A percentile compares a stretch with the other conserved stretches of the same genome.
phyloP scores from a whole-genome alignment of 1,140 invertebrate species.

The Drosophila ohnishii region DNA sequence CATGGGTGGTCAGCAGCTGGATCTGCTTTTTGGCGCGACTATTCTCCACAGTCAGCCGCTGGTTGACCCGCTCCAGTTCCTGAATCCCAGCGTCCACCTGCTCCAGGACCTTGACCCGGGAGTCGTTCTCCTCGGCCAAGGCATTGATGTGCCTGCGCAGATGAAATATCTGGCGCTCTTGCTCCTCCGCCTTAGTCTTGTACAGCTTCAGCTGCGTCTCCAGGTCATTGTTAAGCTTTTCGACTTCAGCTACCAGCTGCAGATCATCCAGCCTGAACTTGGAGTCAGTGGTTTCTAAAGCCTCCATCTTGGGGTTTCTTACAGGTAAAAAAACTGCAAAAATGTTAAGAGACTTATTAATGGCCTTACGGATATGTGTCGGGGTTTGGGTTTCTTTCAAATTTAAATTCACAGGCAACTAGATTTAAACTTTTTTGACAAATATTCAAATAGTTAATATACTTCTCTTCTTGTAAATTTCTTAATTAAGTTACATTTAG shows the following conservation, averaged over 20 bases:
- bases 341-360: neutral
- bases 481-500: neutral
- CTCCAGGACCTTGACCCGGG: slow-evolving; percentile 94
- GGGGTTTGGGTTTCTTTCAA: neutral
- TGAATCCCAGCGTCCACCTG: slow-evolving; percentile 95
- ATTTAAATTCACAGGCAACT: neutral
- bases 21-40: slow-evolving; percentile 93
- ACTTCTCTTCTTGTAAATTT: neutral
- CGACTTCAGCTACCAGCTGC: slow-evolving; percentile 95
- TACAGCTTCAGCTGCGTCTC: slow-evolving; percentile 91
- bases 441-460: too few species aligned
- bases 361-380: neutral
- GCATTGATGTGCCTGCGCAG: slow-evolving; percentile 94
- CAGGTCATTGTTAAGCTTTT: slow-evolving; percentile 94
- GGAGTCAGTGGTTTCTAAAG: slow-evolving; percentile 22
- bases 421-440: too few species aligned
- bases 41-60: slow-evolving; percentile 91
- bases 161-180: slow-evolving; percentile 96
- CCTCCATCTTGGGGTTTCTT: slow-evolving; percentile 14
- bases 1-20: slow-evolving; percentile 89
- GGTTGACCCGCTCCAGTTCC: slow-evolving; percentile 94
- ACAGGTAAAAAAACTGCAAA: too few species aligned
- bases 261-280: slow-evolving; percentile 86
- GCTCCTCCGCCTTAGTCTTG: slow-evolving; percentile 93
- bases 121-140: slow-evolving; percentile 94